Evolutionary conservation across 2,888 invertebrate species (phyloP), one percentile per base, ranked within the genome.

Genomic region (Leucania comma): DNA sequence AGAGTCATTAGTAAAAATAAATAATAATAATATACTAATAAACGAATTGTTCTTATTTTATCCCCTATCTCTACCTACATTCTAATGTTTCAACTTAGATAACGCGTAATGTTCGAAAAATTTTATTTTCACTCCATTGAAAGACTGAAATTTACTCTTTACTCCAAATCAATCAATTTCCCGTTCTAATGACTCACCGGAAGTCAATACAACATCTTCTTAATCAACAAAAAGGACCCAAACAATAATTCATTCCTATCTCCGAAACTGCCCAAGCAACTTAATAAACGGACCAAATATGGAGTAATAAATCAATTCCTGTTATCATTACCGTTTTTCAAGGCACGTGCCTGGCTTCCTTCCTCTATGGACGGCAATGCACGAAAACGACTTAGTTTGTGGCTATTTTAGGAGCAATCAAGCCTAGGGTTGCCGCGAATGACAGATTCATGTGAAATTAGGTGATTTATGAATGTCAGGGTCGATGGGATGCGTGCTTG

Each of bases 291-390:
- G 26, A 46, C 38, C 67, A 64, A 80, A 78, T 72, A 76, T 81
- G 72, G 67, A 54, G 48, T 68, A 58, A 75, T 82, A 85, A 83
- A 85, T 86, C 81, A 83, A 86, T 85, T 82, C 74, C 80, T 84
- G 78, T 82, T 80, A 84, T 86, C 82, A 80, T 83, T 69, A 71
- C 62, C 50, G 73, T 75, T 86, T 86, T 82, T 85, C 73, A 72
- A 80, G 68, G 75, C 78, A 78, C 84, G 72, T 75, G 76, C 57
- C 22, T 8, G 48, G 24, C 69, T 84, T 85, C 82, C 86, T 84
- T 86, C 83, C 84, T 81, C 46, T 51, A 50, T 58, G 54, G 51
- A 53, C 63, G 68, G 73, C 64, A 75, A 83, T 83, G 80, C 68
- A 81, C 73, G 73, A 72, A 78, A 68, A 76, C 73, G 67, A 76